Evolutionary conservation across 1,140 invertebrate species (phyloP), one percentile per base, ranked within the genome.

Genomic region (Heliconius hermathena): DNA sequence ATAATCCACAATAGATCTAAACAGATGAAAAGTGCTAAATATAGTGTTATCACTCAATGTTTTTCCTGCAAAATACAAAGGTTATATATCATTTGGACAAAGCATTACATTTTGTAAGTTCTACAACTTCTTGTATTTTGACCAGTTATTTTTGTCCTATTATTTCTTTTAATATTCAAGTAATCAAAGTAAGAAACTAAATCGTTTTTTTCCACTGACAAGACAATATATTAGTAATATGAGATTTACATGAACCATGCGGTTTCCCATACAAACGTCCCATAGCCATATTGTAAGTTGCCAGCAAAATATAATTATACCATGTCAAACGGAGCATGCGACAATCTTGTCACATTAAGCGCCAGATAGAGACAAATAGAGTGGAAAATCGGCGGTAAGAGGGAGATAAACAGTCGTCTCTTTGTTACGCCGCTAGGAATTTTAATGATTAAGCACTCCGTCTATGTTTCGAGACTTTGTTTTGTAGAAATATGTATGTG

Each of bases 301-400:
- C 73, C 82, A 78, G 76, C 79, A 79, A 81, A 81, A 83, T 77
- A 78, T 79, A 79, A 83, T 81, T 81, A 81, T 78, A 33, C 76
- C 60, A 82, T 86, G 83, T 82, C 85, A 89, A 92, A 91, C 91
- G 83, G 90, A 88, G 87, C 91, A 88, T 93, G 87, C 90, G 86
- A 89, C 88, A 87, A 88, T 89, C 86, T 85, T 89, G 91, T 92
- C 91, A 93, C 90, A 92, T 93, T 92, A 90, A 84, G 77, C 89
- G 87, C 82, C 85, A 92, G 89, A 93, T 89, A 91, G 87, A 92
- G 92, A 94, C 91, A 94, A 91, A 94, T 93, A 93, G 92, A 93
- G 82, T 87, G 89, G 90, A 92, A 93, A 94, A 92, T 92, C 88
- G 81, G 81, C 80, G 82, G 89, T 85, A 83, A 84, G 89, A 90